phyloP scores from a whole-genome alignment of 2,888 invertebrate species.

The Cephonodes hylas region DNA sequence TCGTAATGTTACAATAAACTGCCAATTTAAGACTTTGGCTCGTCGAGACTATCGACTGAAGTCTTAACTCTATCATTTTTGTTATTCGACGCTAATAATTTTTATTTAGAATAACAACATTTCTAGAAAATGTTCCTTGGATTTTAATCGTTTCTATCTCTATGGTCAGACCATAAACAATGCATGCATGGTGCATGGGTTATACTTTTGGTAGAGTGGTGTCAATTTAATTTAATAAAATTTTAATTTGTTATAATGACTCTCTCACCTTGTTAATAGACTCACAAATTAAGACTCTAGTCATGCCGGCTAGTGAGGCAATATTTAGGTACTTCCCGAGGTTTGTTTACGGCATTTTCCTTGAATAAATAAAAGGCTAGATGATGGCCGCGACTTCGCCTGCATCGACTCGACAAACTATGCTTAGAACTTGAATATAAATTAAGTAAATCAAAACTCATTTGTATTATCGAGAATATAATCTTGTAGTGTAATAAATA shows the following conservation, averaged over 20 bases:
- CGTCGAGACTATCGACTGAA: not conserved
- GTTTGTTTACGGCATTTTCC: slow-evolving; percentile 4
- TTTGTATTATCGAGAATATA: too few relatives aligned
- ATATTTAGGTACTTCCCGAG: not conserved
- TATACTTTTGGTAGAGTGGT: not conserved
- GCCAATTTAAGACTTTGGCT: not conserved
- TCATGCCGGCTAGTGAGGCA: not conserved
- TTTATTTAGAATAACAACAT: too few relatives aligned
- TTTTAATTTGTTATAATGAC: not conserved
- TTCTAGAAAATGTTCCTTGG: too few relatives aligned
- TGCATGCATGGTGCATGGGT: too few relatives aligned
- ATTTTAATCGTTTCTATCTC: too few relatives aligned
- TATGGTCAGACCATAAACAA: too few relatives aligned
- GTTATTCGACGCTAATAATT: not conserved
- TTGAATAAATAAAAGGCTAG: not conserved
- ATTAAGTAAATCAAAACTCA: too few relatives aligned
- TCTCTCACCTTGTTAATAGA: not conserved
- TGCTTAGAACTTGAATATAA: too few relatives aligned
- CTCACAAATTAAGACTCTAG: slow-evolving; percentile 2
- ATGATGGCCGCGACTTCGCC: not conserved
- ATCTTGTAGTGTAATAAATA: too few relatives aligned
- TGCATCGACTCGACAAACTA: too few relatives aligned
- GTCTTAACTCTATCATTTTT: not conserved
- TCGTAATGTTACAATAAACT: not conserved
- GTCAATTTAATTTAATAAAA: not conserved